These are phyloP conservation scores for Achlya flavicornis DNA, from an alignment of 2,888 invertebrate species.

Conservation along the genomic window DNA sequence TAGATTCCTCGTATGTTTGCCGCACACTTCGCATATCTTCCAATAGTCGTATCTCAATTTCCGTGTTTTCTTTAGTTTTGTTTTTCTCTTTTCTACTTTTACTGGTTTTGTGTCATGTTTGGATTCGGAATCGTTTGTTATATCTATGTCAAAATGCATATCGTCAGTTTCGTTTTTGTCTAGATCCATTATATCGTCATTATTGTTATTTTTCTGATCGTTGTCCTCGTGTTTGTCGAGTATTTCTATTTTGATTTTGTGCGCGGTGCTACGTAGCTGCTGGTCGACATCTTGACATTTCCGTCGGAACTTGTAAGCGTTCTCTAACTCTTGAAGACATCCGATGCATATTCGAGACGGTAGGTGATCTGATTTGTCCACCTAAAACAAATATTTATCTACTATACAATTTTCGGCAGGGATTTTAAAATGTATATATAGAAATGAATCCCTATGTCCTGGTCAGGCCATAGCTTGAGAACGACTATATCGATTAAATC, in stretches of 20 bases:
- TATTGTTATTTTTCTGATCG: slow-evolving; percentile 32
- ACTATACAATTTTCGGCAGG: no score
- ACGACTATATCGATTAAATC: no score
- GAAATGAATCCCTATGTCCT: no score
- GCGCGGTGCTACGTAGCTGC: slow-evolving; percentile 45
- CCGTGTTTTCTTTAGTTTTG: slow-evolving; percentile 49
- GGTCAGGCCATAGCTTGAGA: no score
- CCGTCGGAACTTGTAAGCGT: slow-evolving; percentile 74
- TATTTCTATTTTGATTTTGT: slow-evolving; percentile 60
- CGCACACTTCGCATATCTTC: slow-evolving; percentile 79
- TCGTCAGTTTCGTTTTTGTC: slow-evolving; percentile 38
- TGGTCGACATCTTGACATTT: slow-evolving; percentile 74
- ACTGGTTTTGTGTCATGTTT: slow-evolving; percentile 35
- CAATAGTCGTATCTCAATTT: slow-evolving; percentile 71
- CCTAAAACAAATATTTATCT: slow-evolving; percentile 49
- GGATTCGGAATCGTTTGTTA: slow-evolving; percentile 25
- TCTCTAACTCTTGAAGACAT: slow-evolving; percentile 70
- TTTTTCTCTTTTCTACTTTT: slow-evolving; percentile 19
- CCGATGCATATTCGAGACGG: slow-evolving; percentile 69
- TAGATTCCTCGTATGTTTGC: slow-evolving; percentile 72
- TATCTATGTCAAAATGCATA: slow-evolving; percentile 39
- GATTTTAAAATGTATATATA: no score
- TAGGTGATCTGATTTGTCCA: slow-evolving; percentile 65
- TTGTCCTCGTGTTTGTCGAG: slow-evolving; percentile 37
- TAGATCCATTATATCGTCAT: slow-evolving; percentile 24